phyloP scores from a whole-genome alignment of 2,113 vertebrate genomes.

The Pogona vitticeps region DNA sequence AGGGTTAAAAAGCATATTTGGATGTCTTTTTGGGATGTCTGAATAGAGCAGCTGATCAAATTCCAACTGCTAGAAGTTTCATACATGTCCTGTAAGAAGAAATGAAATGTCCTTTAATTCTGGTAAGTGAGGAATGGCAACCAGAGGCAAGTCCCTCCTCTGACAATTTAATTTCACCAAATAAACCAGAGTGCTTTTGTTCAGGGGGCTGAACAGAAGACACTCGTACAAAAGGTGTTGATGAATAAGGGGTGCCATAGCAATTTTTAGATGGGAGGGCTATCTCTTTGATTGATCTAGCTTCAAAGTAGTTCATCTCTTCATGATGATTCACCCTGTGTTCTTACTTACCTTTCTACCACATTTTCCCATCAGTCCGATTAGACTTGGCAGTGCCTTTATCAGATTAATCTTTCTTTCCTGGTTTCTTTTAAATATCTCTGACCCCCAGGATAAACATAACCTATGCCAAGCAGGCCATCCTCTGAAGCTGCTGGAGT shows the following conservation, averaged over 20 bases:
- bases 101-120: constrained; percentile 74
- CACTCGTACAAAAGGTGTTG: constrained; percentile 69
- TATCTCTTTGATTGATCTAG: constrained; percentile 82
- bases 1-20: constrained; percentile 7
- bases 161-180: constrained; percentile 78
- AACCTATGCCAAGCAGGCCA: constrained; percentile 2
- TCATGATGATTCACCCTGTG: constrained; percentile 76
- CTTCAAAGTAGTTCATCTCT: constrained; percentile 79
- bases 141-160: constrained; percentile 41
- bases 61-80: constrained; percentile 61
- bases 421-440: constrained; percentile 55
- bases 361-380: constrained; percentile 79
- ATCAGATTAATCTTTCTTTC: constrained; percentile 76
- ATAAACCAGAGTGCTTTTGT: constrained; percentile 75
- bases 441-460: constrained; percentile 61
- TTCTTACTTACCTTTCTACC: constrained; percentile 71
- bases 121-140: constrained; percentile 61
- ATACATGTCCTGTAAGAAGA: constrained; percentile 49
- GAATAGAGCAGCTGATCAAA: constrained; percentile 31
- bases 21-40: constrained; percentile 48
- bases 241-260: constrained; percentile 76
- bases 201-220: constrained; percentile 54
- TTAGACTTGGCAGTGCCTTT: constrained; percentile 78
- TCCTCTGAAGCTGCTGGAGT: background rate
- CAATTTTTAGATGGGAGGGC: constrained; percentile 80